Evolutionary conservation across 2,888 invertebrate species (phyloP).

Genomic region (Anthrax anthrax): DNA sequence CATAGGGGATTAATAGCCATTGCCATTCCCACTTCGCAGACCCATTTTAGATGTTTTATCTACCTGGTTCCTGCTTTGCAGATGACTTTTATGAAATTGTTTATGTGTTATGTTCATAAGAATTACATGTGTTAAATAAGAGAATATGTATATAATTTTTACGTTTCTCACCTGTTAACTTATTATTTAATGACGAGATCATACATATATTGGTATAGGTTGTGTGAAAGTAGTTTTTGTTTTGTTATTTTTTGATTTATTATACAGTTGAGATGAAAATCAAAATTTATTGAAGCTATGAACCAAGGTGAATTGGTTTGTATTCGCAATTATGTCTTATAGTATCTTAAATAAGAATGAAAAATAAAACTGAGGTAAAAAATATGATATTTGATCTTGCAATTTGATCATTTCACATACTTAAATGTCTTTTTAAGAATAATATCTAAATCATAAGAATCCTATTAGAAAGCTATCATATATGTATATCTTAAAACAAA

Average conservation of each 20-base stretch:
- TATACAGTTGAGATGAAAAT: not conserved
- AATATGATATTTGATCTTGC: too few relatives aligned
- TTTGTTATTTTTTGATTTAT: too few relatives aligned
- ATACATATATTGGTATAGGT: too few relatives aligned
- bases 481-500: too few relatives aligned
- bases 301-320: not conserved
- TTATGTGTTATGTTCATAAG: not conserved
- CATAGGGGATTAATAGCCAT: constrained; percentile 12
- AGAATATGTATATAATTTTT: not conserved
- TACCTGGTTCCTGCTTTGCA: not conserved
- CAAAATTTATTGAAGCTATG: not conserved
- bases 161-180: not conserved
- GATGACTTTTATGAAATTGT: not conserved
- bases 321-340: too few relatives aligned
- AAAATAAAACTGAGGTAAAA: too few relatives aligned
- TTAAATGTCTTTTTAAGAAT: too few relatives aligned
- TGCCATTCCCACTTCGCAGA: constrained; percentile 11
- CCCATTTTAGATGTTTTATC: not conserved
- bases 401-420: too few relatives aligned
- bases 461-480: too few relatives aligned
- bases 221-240: too few relatives aligned
- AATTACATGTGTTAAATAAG: not conserved
- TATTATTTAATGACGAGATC: not conserved
- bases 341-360: too few relatives aligned
- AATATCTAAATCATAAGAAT: too few relatives aligned